Evolutionary conservation across 2,888 invertebrate species (phyloP), one percentile per base, ranked within the genome.

Genomic region (Synergus umbraculus): DNA sequence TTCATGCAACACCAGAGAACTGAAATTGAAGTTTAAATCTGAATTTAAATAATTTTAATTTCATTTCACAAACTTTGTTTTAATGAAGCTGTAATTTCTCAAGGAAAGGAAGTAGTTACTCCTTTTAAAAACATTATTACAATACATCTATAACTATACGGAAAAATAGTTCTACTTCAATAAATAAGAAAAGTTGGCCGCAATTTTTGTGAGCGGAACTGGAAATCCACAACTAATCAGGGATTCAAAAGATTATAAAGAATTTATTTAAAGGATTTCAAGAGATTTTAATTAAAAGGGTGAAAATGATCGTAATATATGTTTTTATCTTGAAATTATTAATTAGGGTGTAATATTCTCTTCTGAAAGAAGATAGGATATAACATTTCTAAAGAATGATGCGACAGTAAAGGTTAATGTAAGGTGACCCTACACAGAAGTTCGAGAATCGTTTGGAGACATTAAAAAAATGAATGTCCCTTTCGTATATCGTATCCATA

Each of bases 311-410:
- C 3, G 29, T 29, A 29, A 29, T 29, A 29, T 29, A 29, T 29
- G 29, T 3, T 29, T 29, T 29, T 49, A 49, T 15, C 15, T 49
- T 13, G 5, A 49, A 49, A 49, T 49, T 13, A 49, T 15, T 15
- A 4, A 49, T 49, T 5, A 15, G 0, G 49, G 5, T 4, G 15
- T 49, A 49, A 15, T 49, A 13, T 15, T 13, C 49, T 49, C 15
- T 15, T 5, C 15, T 54, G n/a, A 54, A 13, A 18, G 43, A 18
- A 18, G 44, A 67, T 67, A n/a, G 9, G 12, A 18, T 12, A 18
- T 67, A 44, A 67, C 10, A 67, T 44, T 67, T 54, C 7, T 54
- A n/a, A n/a, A n/a, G 54, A 54, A 54, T n/a, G n/a, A 54, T 54
- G 7, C n/a, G n/a, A 54, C 8, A n/a, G 2, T 54, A 2, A 54